Evolutionary conservation across 2,888 invertebrate species (phyloP).

Genomic region (Arctia plantaginis): DNA sequence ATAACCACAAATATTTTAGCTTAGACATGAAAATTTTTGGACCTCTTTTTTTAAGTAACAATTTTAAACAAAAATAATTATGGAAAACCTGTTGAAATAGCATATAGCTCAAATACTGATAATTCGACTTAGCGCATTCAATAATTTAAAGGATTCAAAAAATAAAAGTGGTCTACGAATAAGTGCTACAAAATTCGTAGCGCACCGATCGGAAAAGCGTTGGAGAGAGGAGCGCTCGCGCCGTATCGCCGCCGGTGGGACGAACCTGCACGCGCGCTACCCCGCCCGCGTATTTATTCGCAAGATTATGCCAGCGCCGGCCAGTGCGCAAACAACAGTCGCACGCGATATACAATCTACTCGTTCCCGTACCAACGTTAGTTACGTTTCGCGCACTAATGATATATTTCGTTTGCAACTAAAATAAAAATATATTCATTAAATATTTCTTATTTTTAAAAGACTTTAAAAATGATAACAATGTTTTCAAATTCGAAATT

Average conservation of each 20-base stretch:
- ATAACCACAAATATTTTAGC: too few species aligned
- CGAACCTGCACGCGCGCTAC: constrained; percentile 76
- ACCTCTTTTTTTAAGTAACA: too few species aligned
- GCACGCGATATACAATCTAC: constrained; percentile 79
- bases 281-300: constrained; percentile 80
- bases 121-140: constrained; percentile 20
- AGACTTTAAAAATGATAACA: constrained; percentile 70
- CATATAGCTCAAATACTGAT: constrained; percentile 22
- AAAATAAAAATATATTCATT: constrained; percentile 40
- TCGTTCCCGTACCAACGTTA: constrained; percentile 70
- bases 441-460: constrained; percentile 51
- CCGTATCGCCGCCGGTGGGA: constrained; percentile 66
- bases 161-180: constrained; percentile 64
- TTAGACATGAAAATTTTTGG: too few species aligned
- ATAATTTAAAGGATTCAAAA: constrained; percentile 15
- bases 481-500: constrained; percentile 81
- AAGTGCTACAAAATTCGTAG: constrained; percentile 65
- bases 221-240: constrained; percentile 74
- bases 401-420: constrained; percentile 67
- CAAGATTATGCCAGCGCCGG: constrained; percentile 84
- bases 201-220: constrained; percentile 66
- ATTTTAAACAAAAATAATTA: too few species aligned
- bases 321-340: constrained; percentile 83
- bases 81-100: constrained; percentile 34
- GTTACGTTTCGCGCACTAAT: constrained; percentile 74